Evolutionary conservation across 2,113 vertebrate species (phyloP).

Genomic region (Cisticola juncidis): DNA sequence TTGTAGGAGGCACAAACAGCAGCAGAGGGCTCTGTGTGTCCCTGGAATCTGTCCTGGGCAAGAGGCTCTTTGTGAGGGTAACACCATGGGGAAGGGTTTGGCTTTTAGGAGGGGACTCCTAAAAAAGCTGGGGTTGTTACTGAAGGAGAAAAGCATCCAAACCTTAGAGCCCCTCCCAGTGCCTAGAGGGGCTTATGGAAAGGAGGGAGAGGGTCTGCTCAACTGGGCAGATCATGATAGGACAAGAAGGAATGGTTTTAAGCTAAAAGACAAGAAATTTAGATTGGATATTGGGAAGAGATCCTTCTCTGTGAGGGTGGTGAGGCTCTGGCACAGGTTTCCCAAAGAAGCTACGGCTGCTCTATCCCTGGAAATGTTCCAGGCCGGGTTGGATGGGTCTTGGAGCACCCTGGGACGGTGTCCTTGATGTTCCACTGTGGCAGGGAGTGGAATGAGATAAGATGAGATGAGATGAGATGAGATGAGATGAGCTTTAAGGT

Average conservation of each 20-base stretch:
- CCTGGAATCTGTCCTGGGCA: not conserved
- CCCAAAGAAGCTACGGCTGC: not conserved
- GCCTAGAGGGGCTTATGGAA: not conserved
- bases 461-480: no score
- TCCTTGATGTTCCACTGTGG: not conserved
- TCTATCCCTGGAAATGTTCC: not conserved
- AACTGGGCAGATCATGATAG: not conserved
- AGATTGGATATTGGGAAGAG: not conserved
- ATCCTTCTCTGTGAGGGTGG: not conserved
- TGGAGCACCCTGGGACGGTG: not conserved
- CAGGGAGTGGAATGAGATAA: not conserved
- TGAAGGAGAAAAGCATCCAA: not conserved
- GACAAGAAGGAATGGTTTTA: not conserved
- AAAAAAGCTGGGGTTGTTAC: not conserved
- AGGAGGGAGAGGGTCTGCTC: not conserved
- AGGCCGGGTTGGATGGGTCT: not conserved
- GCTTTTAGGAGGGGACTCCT: not conserved
- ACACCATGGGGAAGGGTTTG: not conserved
- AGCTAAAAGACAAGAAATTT: not conserved
- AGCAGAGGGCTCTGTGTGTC: not conserved
- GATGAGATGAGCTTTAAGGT: not conserved
- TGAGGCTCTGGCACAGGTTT: not conserved
- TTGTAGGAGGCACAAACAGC: not conserved
- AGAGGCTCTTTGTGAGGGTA: not conserved
- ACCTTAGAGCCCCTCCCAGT: not conserved